Conservation (phyloP, 2,888 invertebrate species). For the Spodoptera littoralis region DNA sequence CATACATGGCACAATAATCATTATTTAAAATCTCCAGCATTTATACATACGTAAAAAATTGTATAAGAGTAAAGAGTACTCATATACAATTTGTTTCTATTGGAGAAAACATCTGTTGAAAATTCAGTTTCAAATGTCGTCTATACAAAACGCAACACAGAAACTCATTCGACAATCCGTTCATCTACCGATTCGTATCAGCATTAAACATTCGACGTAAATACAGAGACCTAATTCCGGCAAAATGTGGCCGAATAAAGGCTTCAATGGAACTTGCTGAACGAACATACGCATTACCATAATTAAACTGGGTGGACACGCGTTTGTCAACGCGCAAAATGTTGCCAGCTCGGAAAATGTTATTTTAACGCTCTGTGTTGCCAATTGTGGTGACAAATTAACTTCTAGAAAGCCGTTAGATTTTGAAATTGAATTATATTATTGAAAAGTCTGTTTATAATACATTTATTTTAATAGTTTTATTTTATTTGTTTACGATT, state of each 20-base stretch:
- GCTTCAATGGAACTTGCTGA: slow-evolving; percentile 18
- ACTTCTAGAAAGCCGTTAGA: slow-evolving; percentile 4
- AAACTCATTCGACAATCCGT: neutral
- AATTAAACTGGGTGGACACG: slow-evolving; percentile 34
- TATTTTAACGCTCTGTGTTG: slow-evolving; percentile 14
- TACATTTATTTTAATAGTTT: too few species aligned
- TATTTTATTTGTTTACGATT: too few species aligned
- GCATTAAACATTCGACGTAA: slow-evolving; percentile 30
- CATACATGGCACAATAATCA: too few species aligned
- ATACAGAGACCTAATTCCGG: slow-evolving; percentile 18
- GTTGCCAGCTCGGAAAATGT: slow-evolving; percentile 26
- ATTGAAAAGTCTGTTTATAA: neutral
- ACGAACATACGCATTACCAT: slow-evolving; percentile 35
- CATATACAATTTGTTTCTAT: too few species aligned
- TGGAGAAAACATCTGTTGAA: neutral
- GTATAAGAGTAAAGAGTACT: too few species aligned
- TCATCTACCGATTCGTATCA: slow-evolving; percentile 22
- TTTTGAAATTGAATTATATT: neutral
- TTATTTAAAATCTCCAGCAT: too few species aligned
- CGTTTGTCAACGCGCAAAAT: slow-evolving; percentile 27
- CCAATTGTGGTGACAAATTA: slow-evolving; percentile 22
- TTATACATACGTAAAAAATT: too few species aligned
- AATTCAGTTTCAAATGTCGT: neutral
- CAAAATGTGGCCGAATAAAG: slow-evolving; percentile 17
- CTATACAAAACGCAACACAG: neutral